These are phyloP conservation scores for Megalops atlanticus DNA, from an alignment of 2,113 vertebrate species.

Conservation along the genomic window DNA sequence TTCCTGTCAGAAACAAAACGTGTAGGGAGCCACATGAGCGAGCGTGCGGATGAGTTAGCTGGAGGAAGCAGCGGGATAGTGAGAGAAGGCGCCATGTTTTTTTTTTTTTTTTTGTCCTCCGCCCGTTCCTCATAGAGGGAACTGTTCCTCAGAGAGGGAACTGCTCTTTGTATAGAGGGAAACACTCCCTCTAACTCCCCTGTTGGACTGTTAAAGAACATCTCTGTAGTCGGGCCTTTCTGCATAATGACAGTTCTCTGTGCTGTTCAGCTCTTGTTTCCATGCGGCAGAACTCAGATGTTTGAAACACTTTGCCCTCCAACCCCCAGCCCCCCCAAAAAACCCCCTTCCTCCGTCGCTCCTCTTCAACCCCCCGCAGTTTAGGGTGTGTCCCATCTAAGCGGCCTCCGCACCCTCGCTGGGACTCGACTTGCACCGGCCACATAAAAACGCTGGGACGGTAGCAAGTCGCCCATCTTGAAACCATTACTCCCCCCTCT, in stretches of 20 bases:
- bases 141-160: too few species aligned
- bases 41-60: too few species aligned
- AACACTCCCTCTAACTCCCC: background rate
- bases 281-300: background rate
- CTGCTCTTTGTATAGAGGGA: background rate
- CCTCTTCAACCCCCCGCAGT: background rate
- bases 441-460: slow-evolving; percentile 53
- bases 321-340: background rate
- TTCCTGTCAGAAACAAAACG: background rate
- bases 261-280: background rate
- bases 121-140: background rate
- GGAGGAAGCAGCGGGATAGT: background rate
- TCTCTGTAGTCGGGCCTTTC: too few species aligned
- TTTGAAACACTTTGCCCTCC: background rate
- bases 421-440: slow-evolving; percentile 35
- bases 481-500: slow-evolving; percentile 52
- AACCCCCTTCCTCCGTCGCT: too few species aligned
- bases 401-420: slow-evolving; percentile 20
- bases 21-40: background rate
- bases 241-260: too few species aligned
- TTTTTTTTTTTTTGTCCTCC: background rate
- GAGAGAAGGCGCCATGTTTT: background rate
- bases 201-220: background rate
- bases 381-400: background rate
- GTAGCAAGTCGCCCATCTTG: slow-evolving; percentile 66